A percentile compares a stretch with the other conserved stretches of the same genome.
Conservation (phyloP, 2,113 vertebrate genomes). For the Trogon melanurus region DNA sequence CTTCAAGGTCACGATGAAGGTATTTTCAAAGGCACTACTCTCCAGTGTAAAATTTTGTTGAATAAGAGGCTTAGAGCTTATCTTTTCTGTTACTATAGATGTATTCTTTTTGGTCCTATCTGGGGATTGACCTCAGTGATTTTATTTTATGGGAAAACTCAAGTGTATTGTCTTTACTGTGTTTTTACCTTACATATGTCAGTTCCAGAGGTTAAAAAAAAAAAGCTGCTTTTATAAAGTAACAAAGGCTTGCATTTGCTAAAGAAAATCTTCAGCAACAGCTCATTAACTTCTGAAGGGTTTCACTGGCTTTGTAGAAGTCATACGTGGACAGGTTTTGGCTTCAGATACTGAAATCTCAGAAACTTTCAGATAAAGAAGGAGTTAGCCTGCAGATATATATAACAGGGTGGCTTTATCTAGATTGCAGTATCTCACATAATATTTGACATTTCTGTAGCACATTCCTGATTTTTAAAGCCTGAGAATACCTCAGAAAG, state of each 20-base stretch:
- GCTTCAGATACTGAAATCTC: neutral
- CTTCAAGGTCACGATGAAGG: neutral
- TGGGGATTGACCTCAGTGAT: neutral
- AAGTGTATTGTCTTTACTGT: neutral
- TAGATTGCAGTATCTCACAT: neutral
- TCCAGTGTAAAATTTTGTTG: neutral
- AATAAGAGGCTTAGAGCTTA: neutral
- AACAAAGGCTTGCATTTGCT: neutral
- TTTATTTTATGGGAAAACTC: constrained; percentile 10
- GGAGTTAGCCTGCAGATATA: neutral
- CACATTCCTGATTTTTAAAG: neutral
- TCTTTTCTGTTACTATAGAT: neutral
- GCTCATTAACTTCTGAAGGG: neutral
- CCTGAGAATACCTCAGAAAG: neutral
- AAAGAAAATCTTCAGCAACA: neutral
- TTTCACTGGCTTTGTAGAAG: neutral
- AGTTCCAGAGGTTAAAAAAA: neutral
- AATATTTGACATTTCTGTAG: neutral
- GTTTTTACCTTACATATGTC: neutral
- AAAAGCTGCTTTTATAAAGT: neutral
- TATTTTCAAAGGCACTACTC: neutral
- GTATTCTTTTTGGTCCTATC: neutral
- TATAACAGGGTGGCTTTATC: neutral
- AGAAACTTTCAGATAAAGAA: neutral
- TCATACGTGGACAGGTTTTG: neutral